Conservation (phyloP, 2,888 invertebrate genomes). For the Zonitis immaculata region DNA sequence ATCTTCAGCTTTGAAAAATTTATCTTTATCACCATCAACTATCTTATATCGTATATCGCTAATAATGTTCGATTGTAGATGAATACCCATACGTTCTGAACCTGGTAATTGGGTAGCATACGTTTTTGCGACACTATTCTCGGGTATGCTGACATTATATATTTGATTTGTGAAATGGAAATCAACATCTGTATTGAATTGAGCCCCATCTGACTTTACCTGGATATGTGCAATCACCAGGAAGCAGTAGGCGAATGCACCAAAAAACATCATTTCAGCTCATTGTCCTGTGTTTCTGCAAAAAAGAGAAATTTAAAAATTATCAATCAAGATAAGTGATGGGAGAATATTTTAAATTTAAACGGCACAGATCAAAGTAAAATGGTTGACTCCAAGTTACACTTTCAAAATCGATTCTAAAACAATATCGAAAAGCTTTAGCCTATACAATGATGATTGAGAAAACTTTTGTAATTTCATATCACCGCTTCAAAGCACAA, state of each 20-base stretch:
- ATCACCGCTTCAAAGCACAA: no score
- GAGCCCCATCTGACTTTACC: slow-evolving; percentile 34
- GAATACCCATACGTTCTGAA: slow-evolving; percentile 78
- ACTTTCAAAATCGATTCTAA: no score
- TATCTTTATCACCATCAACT: slow-evolving; percentile 79
- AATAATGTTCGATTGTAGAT: slow-evolving; percentile 45
- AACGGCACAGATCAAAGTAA: no score
- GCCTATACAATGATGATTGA: no score
- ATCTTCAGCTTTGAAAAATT: slow-evolving; percentile 90
- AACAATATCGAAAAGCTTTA: no score
- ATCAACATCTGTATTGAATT: slow-evolving; percentile 37
- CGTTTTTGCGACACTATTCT: slow-evolving; percentile 89
- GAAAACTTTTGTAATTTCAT: no score
- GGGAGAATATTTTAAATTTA: no score
- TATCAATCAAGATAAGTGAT: no score
- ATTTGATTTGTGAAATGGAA: slow-evolving; percentile 67
- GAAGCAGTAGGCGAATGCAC: slow-evolving; percentile 43
- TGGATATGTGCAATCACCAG: slow-evolving; percentile 40
- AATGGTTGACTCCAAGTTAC: no score
- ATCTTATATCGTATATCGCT: slow-evolving; percentile 78
- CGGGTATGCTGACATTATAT: slow-evolving; percentile 88
- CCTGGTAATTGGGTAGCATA: slow-evolving; percentile 67
- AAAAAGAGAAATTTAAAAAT: slow-evolving; percentile 2
- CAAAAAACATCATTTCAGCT: slow-evolving; percentile 44
- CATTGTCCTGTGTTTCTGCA: slow-evolving; percentile 43